These are phyloP conservation scores for Oncorhynchus tshawytscha DNA, from an alignment of 2,113 vertebrate species.

Conservation along the genomic window DNA sequence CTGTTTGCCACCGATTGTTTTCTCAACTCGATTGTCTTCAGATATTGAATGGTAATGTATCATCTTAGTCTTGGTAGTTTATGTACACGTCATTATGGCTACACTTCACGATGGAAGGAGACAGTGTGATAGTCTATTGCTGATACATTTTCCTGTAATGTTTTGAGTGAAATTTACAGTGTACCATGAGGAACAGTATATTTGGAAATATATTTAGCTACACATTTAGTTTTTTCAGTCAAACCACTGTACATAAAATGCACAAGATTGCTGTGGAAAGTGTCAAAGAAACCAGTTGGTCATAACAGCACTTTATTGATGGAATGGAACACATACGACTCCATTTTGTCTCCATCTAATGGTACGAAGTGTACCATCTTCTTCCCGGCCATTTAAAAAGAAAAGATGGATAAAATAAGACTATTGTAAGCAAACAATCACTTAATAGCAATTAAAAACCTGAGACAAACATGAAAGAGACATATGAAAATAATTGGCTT, in stretches of 20 bases:
- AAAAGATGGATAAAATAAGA: not conserved
- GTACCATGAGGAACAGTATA: not conserved
- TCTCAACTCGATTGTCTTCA: not conserved
- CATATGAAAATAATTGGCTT: constrained; percentile 5
- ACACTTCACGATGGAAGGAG: not conserved
- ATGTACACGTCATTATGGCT: not conserved
- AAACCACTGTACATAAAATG: not conserved
- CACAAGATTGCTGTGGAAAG: not conserved
- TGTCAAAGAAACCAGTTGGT: not conserved
- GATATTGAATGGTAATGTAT: not conserved
- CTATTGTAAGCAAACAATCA: not conserved
- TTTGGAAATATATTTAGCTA: not conserved
- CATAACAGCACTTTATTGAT: not conserved
- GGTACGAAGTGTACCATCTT: not conserved
- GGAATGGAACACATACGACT: not conserved
- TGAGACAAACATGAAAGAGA: not conserved
- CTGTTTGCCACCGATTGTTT: not conserved
- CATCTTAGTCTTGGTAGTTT: not conserved
- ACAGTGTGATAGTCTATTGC: not conserved
- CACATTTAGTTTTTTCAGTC: not conserved
- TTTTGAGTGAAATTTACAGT: not conserved
- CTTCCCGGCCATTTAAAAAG: not conserved
- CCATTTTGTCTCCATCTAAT: not conserved
- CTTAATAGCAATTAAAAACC: not conserved
- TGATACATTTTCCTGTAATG: not conserved